Percentiles rank a stretch among this genome's conserved stretches.
Evolutionary conservation across 1,140 invertebrate species (phyloP).

Genomic region (Leptinotarsa defecta): DNA sequence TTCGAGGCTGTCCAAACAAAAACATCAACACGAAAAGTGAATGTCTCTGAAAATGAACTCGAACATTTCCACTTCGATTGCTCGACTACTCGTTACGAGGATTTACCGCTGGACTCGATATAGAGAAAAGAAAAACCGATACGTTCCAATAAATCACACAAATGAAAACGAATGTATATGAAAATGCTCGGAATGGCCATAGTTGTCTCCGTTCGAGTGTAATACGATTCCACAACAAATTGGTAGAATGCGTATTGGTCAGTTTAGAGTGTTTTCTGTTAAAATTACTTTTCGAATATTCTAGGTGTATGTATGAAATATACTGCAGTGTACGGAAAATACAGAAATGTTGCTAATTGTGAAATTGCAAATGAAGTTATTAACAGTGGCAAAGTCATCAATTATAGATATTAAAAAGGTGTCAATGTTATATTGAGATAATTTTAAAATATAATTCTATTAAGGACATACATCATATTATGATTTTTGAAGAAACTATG

Average conservation of each 20-base stretch:
- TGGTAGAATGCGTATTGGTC: not conserved
- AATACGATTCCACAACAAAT: not conserved
- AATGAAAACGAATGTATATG: conserved; percentile 20
- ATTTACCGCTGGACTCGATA: conserved; percentile 19
- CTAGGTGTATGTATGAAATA: too few species aligned
- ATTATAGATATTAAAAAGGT: too few species aligned
- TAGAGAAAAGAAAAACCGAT: conserved; percentile 14
- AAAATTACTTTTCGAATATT: not conserved
- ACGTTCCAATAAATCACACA: conserved; percentile 16
- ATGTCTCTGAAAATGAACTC: not conserved
- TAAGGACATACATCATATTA: too few species aligned
- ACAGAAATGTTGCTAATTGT: too few species aligned
- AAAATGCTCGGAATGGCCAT: conserved; percentile 10
- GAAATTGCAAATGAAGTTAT: too few species aligned
- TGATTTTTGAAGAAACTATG: too few species aligned
- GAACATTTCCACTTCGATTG: conserved; percentile 8
- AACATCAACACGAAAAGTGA: not conserved
- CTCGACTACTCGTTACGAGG: conserved; percentile 8
- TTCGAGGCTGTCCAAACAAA: not conserved
- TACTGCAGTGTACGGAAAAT: too few species aligned
- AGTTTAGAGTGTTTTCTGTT: not conserved
- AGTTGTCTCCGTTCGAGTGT: not conserved
- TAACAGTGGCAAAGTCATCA: too few species aligned
- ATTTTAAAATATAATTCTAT: too few species aligned
- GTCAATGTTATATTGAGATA: too few species aligned